These are phyloP conservation scores for Indri indri DNA, from an alignment of 2,113 vertebrate species.

Conservation along the genomic window DNA sequence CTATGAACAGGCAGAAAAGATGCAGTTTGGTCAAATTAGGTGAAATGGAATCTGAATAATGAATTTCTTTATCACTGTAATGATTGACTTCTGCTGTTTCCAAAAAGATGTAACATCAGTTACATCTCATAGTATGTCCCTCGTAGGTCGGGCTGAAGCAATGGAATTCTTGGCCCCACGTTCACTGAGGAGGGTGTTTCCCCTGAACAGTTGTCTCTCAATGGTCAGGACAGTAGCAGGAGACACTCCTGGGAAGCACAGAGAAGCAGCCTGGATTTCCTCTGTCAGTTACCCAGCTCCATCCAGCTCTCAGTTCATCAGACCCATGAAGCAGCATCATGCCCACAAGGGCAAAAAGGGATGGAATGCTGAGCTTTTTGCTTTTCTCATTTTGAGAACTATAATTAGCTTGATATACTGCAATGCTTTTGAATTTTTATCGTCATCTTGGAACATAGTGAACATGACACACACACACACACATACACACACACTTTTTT, in stretches of 20 bases:
- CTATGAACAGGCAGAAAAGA: background rate
- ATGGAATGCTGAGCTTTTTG: background rate
- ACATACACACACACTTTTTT: background rate
- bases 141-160: too few species aligned
- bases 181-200: background rate
- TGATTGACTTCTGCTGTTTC: background rate
- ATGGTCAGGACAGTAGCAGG: background rate
- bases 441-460: background rate
- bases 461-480: background rate
- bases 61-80: background rate
- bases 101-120: background rate
- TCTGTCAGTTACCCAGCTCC: background rate
- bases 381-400: background rate
- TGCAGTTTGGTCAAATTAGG: background rate
- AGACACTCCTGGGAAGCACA: background rate
- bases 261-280: background rate
- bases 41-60: slow-evolving; percentile 3
- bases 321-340: background rate
- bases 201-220: background rate
- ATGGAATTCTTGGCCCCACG: background rate
- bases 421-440: background rate
- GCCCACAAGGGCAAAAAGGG: background rate
- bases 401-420: background rate
- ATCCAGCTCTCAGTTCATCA: background rate
- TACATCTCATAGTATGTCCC: fast-evolving